phyloP scores from a whole-genome alignment of 2,888 invertebrate species.

The Allacma fusca region DNA sequence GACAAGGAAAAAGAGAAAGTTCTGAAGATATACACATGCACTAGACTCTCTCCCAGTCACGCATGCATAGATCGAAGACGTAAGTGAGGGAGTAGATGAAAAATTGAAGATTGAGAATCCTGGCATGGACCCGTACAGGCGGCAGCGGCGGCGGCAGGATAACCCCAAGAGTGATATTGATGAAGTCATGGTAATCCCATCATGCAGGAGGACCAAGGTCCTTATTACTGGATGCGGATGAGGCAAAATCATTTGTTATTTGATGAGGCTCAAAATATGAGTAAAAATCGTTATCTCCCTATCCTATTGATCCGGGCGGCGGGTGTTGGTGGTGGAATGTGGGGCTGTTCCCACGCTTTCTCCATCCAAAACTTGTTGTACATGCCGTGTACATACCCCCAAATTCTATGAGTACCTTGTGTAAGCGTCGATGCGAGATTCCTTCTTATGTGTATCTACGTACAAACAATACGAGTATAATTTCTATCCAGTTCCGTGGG shows the following conservation, averaged over 20 bases:
- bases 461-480: too few species aligned
- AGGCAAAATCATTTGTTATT: constrained; percentile 49
- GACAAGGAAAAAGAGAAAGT: constrained; percentile 5
- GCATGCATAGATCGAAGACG: not conserved
- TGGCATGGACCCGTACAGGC: constrained; percentile 31
- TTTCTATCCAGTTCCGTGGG: too few species aligned
- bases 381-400: too few species aligned
- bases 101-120: constrained; percentile 38
- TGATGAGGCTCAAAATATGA: constrained; percentile 48
- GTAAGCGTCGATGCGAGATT: too few species aligned
- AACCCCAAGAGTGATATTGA: constrained; percentile 59
- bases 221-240: constrained; percentile 32
- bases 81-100: not conserved
- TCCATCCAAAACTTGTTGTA: not conserved
- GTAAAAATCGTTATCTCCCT: constrained; percentile 47
- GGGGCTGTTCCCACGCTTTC: not conserved
- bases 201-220: constrained; percentile 41
- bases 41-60: constrained; percentile 18
- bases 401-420: too few species aligned
- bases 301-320: not conserved
- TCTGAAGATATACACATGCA: constrained; percentile 5
- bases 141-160: constrained; percentile 48
- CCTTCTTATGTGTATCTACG: not conserved
- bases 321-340: not conserved
- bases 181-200: constrained; percentile 59